Base-by-base conservation (phyloP, 2,113 vertebrate species). In the Burhinus bistriatus region DNA sequence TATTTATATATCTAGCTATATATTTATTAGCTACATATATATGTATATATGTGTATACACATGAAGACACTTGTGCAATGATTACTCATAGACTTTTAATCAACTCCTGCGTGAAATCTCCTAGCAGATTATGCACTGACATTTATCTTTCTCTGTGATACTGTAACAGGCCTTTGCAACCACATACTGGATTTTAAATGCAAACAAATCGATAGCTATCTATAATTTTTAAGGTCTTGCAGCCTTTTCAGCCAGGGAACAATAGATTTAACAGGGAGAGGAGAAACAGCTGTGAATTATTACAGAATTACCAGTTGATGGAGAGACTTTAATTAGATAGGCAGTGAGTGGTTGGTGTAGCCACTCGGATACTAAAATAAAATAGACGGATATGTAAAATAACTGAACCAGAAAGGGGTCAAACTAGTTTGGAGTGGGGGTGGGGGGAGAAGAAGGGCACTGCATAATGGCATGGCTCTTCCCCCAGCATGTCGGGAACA, bases 91-190 rank as follows among this genome's bases (percentile, higher is more conserved):
- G 97, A 94, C 89, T 97, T 97, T 73, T 87, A 97, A 97, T 95
- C 84, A 65, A 95, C 81, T 97, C 75, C 90, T 92, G 27, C 87
- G 89, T 92, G 93, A 95, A 88, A 95, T 93, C 88, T 83, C 96
- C 76, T 95, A 91, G 88, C 93, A 84, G 88, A 91, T 96, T 96
- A 94, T 96, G 97, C 97, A 97, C 97, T 96, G 97, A 97, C 93
- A 85, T 97, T 96, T 91, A 90, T 97, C 92, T 95, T 95, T 96
- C 84, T 97, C 91, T 75, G 84, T 91, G 83, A 78, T 95, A 89
- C 77, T 88, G 68, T 86, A 96, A 95, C 79, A 94, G 96, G 84
- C 88, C 78, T 95, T 97, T 87, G 94, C 88, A 92, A 91, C 94
- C 93, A 76, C 93, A 90, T 97, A 97, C 95, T 95, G 96, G 94